These are phyloP conservation scores for Agapornis canus DNA, from an alignment of 2,797 vertebrate genomes.

Conservation along the genomic window DNA sequence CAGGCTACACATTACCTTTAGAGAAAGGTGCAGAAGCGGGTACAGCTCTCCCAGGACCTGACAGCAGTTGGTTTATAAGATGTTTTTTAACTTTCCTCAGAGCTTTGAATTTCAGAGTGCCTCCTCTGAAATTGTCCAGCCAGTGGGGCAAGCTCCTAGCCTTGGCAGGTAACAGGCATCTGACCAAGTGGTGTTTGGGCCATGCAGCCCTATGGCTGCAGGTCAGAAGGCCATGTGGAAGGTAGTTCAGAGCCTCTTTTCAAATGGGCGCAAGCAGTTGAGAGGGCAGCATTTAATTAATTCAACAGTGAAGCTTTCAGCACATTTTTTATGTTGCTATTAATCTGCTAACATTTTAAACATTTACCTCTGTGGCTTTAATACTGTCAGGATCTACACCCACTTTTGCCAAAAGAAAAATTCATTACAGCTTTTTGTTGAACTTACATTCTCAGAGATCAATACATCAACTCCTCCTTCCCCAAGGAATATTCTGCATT, in stretches of 20 bases:
- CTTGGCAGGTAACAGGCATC: not conserved
- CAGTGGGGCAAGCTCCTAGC: not conserved
- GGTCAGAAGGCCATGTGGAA: not conserved
- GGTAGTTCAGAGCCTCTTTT: not conserved
- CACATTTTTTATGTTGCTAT: not conserved
- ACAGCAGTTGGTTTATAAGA: not conserved
- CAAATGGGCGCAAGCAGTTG: not conserved
- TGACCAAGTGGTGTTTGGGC: not conserved
- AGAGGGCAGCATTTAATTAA: not conserved
- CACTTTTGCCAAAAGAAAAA: slow-evolving; percentile 17
- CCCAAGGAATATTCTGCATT: not conserved
- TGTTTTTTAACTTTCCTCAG: not conserved
- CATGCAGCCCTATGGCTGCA: not conserved
- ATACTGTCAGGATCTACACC: not conserved
- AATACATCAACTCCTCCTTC: not conserved
- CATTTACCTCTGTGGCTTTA: not conserved
- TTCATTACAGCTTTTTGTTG: not conserved
- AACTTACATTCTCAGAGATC: not conserved
- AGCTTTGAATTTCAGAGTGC: not conserved
- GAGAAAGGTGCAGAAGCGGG: not conserved
- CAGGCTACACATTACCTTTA: not conserved
- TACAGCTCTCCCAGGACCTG: not conserved
- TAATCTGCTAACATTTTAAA: not conserved
- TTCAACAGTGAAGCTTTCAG: not conserved
- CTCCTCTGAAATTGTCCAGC: not conserved